Evolutionary conservation across 92 coral and sea anemone genomes (phyloP).

Genomic region (Palythoa grandiflora): DNA sequence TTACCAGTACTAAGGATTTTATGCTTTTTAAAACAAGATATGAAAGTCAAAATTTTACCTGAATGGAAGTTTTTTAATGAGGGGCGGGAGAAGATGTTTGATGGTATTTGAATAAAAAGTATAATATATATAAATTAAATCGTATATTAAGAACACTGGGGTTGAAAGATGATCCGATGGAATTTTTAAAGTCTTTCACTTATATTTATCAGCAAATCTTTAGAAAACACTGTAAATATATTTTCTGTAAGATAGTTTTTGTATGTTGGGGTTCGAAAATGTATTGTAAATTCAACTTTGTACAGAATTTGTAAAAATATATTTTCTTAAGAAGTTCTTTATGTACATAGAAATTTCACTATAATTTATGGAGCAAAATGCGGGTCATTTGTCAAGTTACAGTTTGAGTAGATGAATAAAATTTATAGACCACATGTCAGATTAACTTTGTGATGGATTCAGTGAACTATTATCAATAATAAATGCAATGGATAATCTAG

Average conservation of each 20-base stretch:
- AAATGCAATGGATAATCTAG: no score
- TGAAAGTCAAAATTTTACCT: not conserved
- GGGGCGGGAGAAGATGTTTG: slow-evolving; percentile 9
- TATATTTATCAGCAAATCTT: slow-evolving; percentile 34
- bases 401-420: slow-evolving; percentile 49
- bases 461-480: no score
- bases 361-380: slow-evolving; percentile 45
- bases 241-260: slow-evolving; percentile 43
- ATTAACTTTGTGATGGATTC: no score
- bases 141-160: not conserved
- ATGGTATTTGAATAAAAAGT: slow-evolving; percentile 17
- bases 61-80: not conserved
- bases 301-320: slow-evolving; percentile 41
- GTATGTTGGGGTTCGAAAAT: slow-evolving; percentile 13
- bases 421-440: not conserved
- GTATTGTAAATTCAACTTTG: slow-evolving; percentile 31
- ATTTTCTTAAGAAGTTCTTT: slow-evolving; percentile 27
- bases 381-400: slow-evolving; percentile 38
- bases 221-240: not conserved
- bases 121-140: slow-evolving; percentile 16
- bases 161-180: not conserved
- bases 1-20: no score
- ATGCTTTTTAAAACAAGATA: not conserved
- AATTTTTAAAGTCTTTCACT: not conserved
- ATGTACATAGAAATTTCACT: slow-evolving; percentile 43